A percentile compares a stretch with the other conserved stretches of the same genome.
Conservation (phyloP, 2,113 vertebrate species). For the Hystrix brachyura region DNA sequence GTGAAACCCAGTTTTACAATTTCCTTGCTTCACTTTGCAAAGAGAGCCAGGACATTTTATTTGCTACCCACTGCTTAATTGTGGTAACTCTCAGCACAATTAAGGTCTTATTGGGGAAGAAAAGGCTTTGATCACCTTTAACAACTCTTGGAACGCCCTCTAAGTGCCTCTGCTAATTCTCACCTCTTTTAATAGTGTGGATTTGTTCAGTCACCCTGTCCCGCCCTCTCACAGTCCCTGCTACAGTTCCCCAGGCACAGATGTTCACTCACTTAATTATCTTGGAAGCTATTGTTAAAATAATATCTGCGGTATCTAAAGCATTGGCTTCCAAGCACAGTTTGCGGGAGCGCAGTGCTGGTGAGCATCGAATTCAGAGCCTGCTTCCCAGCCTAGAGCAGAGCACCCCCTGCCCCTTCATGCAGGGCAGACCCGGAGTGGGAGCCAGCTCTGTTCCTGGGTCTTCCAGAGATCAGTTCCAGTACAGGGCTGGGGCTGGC, state of each 20-base stretch:
- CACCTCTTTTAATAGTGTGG: conserved; percentile 78
- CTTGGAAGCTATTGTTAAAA: conserved; percentile 79
- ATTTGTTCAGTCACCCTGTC: conserved; percentile 75
- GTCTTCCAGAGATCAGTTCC: too few species aligned
- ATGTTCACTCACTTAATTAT: conserved; percentile 72
- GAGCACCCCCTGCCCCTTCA: neutral
- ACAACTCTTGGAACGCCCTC: conserved; percentile 78
- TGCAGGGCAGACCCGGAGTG: fast-evolving
- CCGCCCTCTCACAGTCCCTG: conserved; percentile 61
- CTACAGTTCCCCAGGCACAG: conserved; percentile 74
- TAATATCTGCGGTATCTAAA: conserved; percentile 73
- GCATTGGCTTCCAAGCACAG: conserved; percentile 41
- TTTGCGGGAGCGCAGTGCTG: neutral
- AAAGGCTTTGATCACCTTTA: conserved; percentile 84
- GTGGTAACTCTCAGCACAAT: conserved; percentile 79
- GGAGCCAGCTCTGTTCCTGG: neutral
- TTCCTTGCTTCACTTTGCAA: conserved; percentile 76
- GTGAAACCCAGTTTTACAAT: conserved; percentile 81
- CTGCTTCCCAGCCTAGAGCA: neutral
- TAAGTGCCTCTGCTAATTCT: conserved; percentile 80
- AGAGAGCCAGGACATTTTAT: conserved; percentile 81
- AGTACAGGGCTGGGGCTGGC: too few species aligned
- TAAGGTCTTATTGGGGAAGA: conserved; percentile 84
- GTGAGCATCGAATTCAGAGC: neutral
- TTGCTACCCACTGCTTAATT: conserved; percentile 84